Percentiles rank a stretch among this genome's conserved stretches.
phyloP scores from a whole-genome alignment of 1,140 invertebrate genomes.

The Drosophila watanabei region DNA sequence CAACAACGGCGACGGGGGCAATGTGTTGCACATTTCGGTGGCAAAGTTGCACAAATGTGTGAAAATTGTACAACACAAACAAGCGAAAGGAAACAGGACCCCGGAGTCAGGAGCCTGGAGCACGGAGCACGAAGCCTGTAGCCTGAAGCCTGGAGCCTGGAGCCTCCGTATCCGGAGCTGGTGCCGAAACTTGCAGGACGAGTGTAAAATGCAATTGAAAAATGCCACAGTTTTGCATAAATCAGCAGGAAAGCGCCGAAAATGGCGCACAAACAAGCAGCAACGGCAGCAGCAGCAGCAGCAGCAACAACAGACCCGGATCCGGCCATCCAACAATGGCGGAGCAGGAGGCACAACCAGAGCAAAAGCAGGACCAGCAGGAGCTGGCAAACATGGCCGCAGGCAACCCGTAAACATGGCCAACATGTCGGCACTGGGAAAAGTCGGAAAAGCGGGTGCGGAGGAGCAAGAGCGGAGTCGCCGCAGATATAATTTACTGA shows the following conservation, averaged over 20 bases:
- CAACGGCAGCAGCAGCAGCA: constrained; percentile 14
- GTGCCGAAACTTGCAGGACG: constrained; percentile 58
- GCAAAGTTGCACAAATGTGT: constrained; percentile 80
- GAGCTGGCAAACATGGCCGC: constrained; percentile 58
- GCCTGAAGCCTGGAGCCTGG: constrained; percentile 15
- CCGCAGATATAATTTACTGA: constrained; percentile 81
- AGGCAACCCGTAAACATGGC: constrained; percentile 72
- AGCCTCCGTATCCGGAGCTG: constrained; percentile 31
- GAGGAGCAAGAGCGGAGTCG: constrained; percentile 19
- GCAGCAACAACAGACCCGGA: constrained; percentile 22
- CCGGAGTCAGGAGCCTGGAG: constrained; percentile 31
- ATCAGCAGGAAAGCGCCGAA: constrained; percentile 80
- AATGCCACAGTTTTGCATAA: constrained; percentile 82
- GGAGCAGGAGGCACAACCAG: constrained; percentile 5
- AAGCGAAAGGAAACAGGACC: constrained; percentile 51
- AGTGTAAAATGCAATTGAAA: constrained; percentile 78
- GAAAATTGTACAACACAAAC: constrained; percentile 72
- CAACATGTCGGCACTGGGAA: constrained; percentile 47
- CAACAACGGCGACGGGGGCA: constrained; percentile 56
- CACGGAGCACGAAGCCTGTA: constrained; percentile 12
- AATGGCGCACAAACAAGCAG: constrained; percentile 70
- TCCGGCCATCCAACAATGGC: constrained; percentile 30
- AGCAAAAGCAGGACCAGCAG: constrained; percentile 21
- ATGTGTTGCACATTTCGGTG: constrained; percentile 79
- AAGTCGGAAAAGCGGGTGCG: constrained; percentile 26